Evolutionary conservation across 2,888 invertebrate species (phyloP).

Genomic region (Diogma glabrata): DNA sequence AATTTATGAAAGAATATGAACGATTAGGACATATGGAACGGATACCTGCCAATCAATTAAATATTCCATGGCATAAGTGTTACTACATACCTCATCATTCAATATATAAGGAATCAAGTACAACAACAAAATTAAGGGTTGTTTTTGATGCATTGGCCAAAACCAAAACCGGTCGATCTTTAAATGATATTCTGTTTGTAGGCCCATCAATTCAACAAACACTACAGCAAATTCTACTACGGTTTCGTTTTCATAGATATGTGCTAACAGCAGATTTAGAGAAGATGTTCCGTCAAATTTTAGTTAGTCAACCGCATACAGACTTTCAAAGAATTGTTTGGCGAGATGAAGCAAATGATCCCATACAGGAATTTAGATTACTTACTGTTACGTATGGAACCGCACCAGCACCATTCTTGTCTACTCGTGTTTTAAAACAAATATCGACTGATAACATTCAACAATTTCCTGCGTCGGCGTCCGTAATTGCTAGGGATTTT

Average conservation of each 20-base stretch:
- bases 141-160: too few relatives aligned
- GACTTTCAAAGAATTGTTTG: slow-evolving; percentile 15
- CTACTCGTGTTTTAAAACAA: slow-evolving; percentile 11
- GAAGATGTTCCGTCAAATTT: too few relatives aligned
- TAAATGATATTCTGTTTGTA: slow-evolving; percentile 13
- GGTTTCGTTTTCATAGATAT: slow-evolving; percentile 7
- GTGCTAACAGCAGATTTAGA: too few relatives aligned
- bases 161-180: slow-evolving; percentile 9
- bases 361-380: slow-evolving; percentile 12
- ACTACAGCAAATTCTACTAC: slow-evolving; percentile 15
- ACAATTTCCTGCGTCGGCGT: slow-evolving; percentile 13
- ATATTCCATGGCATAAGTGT: too few relatives aligned
- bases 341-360: slow-evolving; percentile 3
- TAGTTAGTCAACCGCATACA: slow-evolving; percentile 1
- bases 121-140: too few relatives aligned
- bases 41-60: too few relatives aligned
- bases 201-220: too few relatives aligned
- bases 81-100: too few relatives aligned
- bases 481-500: slow-evolving; percentile 13
- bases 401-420: slow-evolving; percentile 12
- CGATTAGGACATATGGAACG: too few relatives aligned
- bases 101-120: too few relatives aligned
- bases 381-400: slow-evolving; percentile 12
- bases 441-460: slow-evolving; percentile 16
- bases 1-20: too few relatives aligned